phyloP scores from a whole-genome alignment of 2,888 invertebrate species.

The Apotomis betuletana region DNA sequence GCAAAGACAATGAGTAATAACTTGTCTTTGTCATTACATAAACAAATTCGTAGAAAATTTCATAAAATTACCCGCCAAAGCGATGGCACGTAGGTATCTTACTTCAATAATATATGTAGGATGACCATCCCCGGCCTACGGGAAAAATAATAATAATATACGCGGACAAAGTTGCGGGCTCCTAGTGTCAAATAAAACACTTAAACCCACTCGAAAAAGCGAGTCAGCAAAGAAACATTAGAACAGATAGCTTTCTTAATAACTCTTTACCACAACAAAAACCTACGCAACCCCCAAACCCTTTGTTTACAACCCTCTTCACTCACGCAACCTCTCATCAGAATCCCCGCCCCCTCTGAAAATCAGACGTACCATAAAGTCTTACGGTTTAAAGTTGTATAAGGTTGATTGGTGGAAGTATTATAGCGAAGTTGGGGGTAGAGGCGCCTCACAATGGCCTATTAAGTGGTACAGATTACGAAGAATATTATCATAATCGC shows the following conservation, averaged over 20 bases:
- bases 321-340: not conserved
- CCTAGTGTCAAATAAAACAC: not conserved
- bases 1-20: no score
- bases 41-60: no score
- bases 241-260: not conserved
- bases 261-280: not conserved
- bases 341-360: not conserved
- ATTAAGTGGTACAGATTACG: not conserved
- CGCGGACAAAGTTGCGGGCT: not conserved
- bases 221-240: not conserved
- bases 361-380: not conserved
- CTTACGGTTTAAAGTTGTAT: not conserved
- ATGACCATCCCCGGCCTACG: no score
- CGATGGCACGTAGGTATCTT: no score
- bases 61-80: no score
- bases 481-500: not conserved
- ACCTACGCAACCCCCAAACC: not conserved
- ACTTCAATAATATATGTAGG: no score
- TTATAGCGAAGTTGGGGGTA: not conserved
- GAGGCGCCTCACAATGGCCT: not conserved
- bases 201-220: not conserved
- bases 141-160: no score
- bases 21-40: no score
- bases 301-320: not conserved
- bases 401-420: not conserved